phyloP scores from a whole-genome alignment of 2,113 vertebrate species.

The Helogale parvula region DNA sequence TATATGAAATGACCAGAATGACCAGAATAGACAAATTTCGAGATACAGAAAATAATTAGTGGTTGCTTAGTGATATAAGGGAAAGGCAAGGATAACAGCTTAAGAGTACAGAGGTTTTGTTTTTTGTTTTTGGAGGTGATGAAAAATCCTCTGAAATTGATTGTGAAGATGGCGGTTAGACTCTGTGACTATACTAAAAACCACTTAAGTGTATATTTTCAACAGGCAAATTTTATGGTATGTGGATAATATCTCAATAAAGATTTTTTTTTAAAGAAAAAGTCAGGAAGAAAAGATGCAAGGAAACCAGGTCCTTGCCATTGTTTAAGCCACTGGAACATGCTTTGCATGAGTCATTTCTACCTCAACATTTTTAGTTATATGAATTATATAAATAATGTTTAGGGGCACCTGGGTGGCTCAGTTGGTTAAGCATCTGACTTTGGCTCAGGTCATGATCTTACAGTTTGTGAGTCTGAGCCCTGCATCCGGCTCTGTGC shows the following conservation, averaged over 20 bases:
- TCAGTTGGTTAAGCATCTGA: too few species aligned
- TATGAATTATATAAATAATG: not conserved
- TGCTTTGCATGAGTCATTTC: not conserved
- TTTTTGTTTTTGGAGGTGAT: not conserved
- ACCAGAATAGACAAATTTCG: not conserved
- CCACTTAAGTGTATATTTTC: not conserved
- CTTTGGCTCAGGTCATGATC: too few species aligned
- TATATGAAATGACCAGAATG: not conserved
- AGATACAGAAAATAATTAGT: not conserved
- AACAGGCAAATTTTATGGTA: not conserved
- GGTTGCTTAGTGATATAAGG: not conserved
- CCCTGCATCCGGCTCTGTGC: too few species aligned
- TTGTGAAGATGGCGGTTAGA: not conserved
- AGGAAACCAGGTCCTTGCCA: not conserved
- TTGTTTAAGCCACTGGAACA: not conserved
- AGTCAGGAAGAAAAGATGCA: not conserved
- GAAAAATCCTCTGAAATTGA: not conserved
- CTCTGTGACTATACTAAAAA: not conserved
- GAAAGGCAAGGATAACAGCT: not conserved
- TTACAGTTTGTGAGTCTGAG: too few species aligned
- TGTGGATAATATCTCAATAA: not conserved
- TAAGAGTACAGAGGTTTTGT: not conserved
- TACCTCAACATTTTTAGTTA: not conserved
- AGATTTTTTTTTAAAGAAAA: not conserved
- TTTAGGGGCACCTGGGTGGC: not conserved